Percentiles rank a stretch among this genome's conserved stretches.
Conservation (phyloP, 2,113 vertebrate species). For the Ceyx cyanopectus region DNA sequence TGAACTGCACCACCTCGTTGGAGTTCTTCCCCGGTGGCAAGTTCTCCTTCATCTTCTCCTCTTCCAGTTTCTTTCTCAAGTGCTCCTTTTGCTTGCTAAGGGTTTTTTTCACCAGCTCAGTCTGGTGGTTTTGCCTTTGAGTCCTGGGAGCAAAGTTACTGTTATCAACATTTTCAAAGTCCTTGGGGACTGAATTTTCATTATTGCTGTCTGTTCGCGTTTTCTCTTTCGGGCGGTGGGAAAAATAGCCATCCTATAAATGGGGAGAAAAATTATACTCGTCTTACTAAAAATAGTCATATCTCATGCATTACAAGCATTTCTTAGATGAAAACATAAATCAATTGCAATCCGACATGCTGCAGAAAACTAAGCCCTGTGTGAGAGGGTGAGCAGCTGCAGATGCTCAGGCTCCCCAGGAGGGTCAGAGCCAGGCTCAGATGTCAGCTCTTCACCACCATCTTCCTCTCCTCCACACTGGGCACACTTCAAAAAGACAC, state of each 20-base stretch:
- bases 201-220: slow-evolving; percentile 96
- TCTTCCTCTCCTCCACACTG: accelerated
- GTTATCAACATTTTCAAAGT: slow-evolving; percentile 98
- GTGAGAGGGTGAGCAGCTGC: neutral
- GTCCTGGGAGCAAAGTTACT: slow-evolving; percentile 95
- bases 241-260: slow-evolving; percentile 91
- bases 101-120: slow-evolving; percentile 77
- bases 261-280: slow-evolving; percentile 44
- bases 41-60: slow-evolving; percentile 80
- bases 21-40: slow-evolving; percentile 79
- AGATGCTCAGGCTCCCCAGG: neutral
- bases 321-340: neutral
- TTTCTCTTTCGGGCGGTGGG: slow-evolving; percentile 94
- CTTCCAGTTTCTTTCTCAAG: slow-evolving; percentile 83
- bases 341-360: neutral
- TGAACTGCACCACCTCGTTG: slow-evolving; percentile 80
- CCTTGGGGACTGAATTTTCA: slow-evolving; percentile 97
- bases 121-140: slow-evolving; percentile 86
- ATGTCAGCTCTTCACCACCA: neutral
- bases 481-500: accelerated
- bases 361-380: neutral
- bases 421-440: neutral
- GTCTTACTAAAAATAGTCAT: slow-evolving; percentile 23
- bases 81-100: slow-evolving; percentile 83
- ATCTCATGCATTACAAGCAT: neutral